Evolutionary conservation across 2,113 vertebrate genomes (phyloP), one percentile per base, ranked within the genome.

Genomic region (Pica pica): DNA sequence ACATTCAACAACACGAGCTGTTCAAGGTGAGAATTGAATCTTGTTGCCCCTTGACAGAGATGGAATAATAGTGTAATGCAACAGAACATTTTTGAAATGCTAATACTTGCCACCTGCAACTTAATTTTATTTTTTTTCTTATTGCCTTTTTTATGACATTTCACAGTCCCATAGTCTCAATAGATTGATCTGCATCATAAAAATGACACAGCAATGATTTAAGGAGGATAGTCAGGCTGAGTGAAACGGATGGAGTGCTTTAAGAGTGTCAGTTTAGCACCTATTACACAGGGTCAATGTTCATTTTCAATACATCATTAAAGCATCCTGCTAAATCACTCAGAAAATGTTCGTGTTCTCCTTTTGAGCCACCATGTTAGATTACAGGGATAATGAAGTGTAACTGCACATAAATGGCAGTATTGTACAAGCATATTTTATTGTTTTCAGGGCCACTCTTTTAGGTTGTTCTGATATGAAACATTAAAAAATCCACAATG

Each of bases 271-370:
- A 50, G 96, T 97, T 98, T 98, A 97, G 96, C 92, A 93, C 97
- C 97, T 97, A 96, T 98, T 98, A 98, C 97, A 96, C 96, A 94
- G 95, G 97, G 98, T 98, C 97, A 98, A 39, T 97, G 96, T 97
- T 98, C 98, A 96, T 98, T 97, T 96, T 97, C 97, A 97, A 94
- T 96, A 90, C 96, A 95, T 97, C 97, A 97, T 97, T 97, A 98
- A 97, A 96, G 94, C 96, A 94, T 95, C 96, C 95, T 91, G 96
- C 94, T 97, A 98, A 98, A 97, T 98, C 97, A 89, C 80, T 96
- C 70, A 73, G 95, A 97, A 97, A 97, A 94, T 47, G 89, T 89
- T 97, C 85, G 1, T 35, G 64, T 79, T 97, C 91, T 75, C 88
- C 93, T 93, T 88, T 95, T 93, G 81, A 61, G 79, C n/a, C 65